Evolutionary conservation across 2,113 vertebrate genomes (phyloP).

Genomic region (Pomatorhinus ruficollis): DNA sequence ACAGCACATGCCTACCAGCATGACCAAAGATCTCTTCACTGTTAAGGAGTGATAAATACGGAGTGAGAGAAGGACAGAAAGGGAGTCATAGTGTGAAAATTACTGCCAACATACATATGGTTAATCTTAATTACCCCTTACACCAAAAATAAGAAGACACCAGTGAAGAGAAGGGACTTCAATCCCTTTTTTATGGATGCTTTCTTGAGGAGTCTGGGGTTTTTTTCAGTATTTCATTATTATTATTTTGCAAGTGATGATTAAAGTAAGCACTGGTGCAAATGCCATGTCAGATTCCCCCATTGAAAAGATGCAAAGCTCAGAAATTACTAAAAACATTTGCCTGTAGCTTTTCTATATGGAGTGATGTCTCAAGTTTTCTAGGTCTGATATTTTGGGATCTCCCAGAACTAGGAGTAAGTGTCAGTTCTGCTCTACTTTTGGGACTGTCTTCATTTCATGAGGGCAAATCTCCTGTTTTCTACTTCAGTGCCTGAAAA

Average conservation of each 20-base stretch:
- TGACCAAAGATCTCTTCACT: neutral
- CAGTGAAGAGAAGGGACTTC: neutral
- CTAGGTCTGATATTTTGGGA: slow-evolving; percentile 59
- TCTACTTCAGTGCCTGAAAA: neutral
- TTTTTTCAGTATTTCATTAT: neutral
- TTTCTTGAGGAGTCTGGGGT: neutral
- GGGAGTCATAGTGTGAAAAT: neutral
- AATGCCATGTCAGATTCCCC: neutral
- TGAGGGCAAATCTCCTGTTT: neutral
- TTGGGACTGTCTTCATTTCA: neutral
- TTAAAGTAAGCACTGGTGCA: neutral
- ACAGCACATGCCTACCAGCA: neutral
- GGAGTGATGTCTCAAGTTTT: slow-evolving; percentile 26
- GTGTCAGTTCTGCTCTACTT: slow-evolving; percentile 55
- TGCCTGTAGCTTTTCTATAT: neutral
- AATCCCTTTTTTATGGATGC: neutral
- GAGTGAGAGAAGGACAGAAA: neutral
- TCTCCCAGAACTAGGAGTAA: slow-evolving; percentile 37
- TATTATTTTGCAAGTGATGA: neutral
- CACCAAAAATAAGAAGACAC: neutral
- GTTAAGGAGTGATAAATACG: neutral
- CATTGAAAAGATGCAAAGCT: neutral
- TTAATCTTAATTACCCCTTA: neutral
- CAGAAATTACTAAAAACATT: neutral
- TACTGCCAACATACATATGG: neutral